phyloP scores from a whole-genome alignment of 2,888 invertebrate species.

The Anorthoa munda region DNA sequence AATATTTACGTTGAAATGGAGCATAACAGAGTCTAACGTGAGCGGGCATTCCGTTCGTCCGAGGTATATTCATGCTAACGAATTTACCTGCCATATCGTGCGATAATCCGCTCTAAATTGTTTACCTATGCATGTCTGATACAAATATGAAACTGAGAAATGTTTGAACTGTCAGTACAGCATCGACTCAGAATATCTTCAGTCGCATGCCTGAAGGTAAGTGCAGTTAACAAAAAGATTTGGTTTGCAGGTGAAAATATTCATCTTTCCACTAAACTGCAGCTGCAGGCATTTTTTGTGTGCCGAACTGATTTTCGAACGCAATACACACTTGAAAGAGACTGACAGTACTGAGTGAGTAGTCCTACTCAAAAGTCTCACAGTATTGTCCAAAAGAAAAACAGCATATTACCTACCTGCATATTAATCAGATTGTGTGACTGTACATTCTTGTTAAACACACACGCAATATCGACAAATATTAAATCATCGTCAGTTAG shows the following conservation, averaged over 20 bases:
- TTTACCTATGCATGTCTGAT: conserved; percentile 62
- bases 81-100: conserved; percentile 63
- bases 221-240: conserved; percentile 20
- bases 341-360: too few relatives aligned
- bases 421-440: conserved; percentile 1
- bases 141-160: conserved; percentile 69
- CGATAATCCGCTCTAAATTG: conserved; percentile 56
- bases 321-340: neutral
- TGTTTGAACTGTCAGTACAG: conserved; percentile 57
- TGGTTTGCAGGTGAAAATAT: neutral
- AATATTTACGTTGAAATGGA: conserved; percentile 21
- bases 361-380: too few relatives aligned
- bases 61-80: conserved; percentile 58
- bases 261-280: neutral
- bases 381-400: neutral
- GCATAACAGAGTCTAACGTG: conserved; percentile 10
- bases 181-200: conserved; percentile 26
- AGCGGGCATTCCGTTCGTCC: conserved; percentile 18
- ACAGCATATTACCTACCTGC: neutral
- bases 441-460: conserved; percentile 6
- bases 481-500: conserved; percentile 36
- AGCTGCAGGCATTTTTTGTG: neutral
- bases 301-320: neutral
- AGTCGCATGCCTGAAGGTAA: conserved; percentile 24
- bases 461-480: conserved; percentile 39